Base-by-base conservation (phyloP, 2,888 invertebrate genomes). In the Cecidostiba fungosa region DNA sequence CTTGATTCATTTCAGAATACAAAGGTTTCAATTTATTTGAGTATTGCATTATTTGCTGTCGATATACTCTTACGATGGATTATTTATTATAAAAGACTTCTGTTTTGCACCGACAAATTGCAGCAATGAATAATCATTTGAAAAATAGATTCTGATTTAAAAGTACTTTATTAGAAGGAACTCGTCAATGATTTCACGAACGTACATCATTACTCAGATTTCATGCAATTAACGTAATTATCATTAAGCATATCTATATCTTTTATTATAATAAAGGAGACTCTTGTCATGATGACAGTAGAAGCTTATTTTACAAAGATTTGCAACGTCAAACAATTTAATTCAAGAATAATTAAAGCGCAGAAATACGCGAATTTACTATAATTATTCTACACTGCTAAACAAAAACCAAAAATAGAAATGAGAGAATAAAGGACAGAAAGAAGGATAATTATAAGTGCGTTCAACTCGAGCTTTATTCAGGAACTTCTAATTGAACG, bases 21-120 rank as follows among this genome's bases (percentile, higher is more conserved):
- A 70, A 85, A 79, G 16, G 43, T 77, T 82, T 86, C 29, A 43
- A 79, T 80, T 77, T 80, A 36, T 47, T 62, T 12, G n/a, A 81
- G 47, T 54, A 3, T 36, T 73, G 10, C 16, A 10, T 23, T 1
- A n/a, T 23, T 23, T 23, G 23, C 23, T 23, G 23, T 62, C n/a
- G 3, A 62, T 43, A 43, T 39, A 39, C 12, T 43, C 12, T 8
- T 12, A 43, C 43, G 10, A 43, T 43, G 3, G 19, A 62, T 62
- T 50, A 50, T 81, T 26, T 72, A 12, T 3, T 12, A 39, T 36
- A 70, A 70, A 36, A 70, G 70, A 5, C 32, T 70, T n/a, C 10
- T 70, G n/a, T n/a, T 36, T 16, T 36, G 32, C n/a, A 10, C 70
- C 14, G 23, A 6, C 2, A 59, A 59, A 59, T 59, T 8, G 23